Conservation (phyloP, 53 echinoderm and acorn worm species). For the Patiria pectinifera region DNA sequence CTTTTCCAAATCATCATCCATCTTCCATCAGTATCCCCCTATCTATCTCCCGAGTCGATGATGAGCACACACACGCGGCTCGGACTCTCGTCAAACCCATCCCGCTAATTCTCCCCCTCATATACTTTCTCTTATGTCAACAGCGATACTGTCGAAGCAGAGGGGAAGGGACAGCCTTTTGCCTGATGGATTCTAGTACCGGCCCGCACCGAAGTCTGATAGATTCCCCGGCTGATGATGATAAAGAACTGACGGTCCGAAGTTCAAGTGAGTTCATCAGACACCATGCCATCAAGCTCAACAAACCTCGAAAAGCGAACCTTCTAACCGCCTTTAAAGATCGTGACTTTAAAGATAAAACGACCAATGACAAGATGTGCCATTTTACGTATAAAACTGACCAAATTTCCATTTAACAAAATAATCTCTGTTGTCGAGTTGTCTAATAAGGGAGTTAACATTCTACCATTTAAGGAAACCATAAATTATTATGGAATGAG, state of each 20-base stretch:
- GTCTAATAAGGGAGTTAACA: too few relatives aligned
- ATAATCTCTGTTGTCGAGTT: too few relatives aligned
- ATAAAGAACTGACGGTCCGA: neutral
- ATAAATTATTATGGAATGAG: too few relatives aligned
- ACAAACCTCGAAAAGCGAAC: neutral
- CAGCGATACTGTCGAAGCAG: neutral
- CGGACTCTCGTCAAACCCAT: neutral
- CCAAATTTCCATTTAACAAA: too few relatives aligned
- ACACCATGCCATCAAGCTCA: neutral
- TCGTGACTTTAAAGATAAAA: neutral
- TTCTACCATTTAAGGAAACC: too few relatives aligned
- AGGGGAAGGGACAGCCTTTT: neutral
- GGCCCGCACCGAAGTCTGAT: neutral
- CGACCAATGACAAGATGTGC: too few relatives aligned
- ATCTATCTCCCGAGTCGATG: neutral
- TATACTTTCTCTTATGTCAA: neutral
- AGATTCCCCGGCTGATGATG: neutral
- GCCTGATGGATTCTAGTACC: neutral
- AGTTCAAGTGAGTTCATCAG: neutral
- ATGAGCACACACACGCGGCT: neutral
- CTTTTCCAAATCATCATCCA: conserved; percentile 1
- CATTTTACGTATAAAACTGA: too few relatives aligned
- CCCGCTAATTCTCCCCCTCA: too few relatives aligned
- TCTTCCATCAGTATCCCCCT: neutral
- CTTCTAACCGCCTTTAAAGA: neutral